These are phyloP conservation scores for Darevskia mixta DNA, from an alignment of 2,797 vertebrate genomes.

Conservation along the genomic window DNA sequence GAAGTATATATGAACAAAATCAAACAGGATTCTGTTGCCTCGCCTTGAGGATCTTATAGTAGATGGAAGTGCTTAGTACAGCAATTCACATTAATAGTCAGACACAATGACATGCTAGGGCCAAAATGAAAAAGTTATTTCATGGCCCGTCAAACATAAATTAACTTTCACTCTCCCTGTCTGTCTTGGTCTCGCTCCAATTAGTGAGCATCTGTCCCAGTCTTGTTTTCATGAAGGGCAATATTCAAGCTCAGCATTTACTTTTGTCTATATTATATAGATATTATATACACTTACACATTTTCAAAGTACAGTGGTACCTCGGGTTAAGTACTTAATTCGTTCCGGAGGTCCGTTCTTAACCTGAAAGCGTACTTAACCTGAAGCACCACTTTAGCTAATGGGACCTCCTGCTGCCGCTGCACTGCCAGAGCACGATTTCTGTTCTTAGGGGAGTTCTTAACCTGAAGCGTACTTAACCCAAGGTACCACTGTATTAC, in stretches of 20 bases:
- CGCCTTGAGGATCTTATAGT: neutral
- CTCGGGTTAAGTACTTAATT: too few species aligned
- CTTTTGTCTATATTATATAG: neutral
- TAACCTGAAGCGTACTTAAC: too few species aligned
- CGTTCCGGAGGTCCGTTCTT: too few species aligned
- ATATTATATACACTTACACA: neutral
- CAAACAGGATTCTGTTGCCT: neutral
- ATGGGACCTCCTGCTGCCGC: too few species aligned
- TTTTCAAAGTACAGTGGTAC: neutral
- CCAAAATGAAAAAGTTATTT: slow-evolving; percentile 52
- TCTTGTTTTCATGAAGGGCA: slow-evolving; percentile 50
- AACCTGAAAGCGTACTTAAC: too few species aligned
- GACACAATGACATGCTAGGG: neutral
- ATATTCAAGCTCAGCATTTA: slow-evolving; percentile 2
- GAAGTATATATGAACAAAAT: slow-evolving; percentile 22
- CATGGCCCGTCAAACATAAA: slow-evolving; percentile 50
- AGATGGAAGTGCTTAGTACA: slow-evolving; percentile 29
- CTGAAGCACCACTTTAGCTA: too few species aligned
- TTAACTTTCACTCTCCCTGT: slow-evolving; percentile 41
- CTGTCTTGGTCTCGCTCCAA: slow-evolving; percentile 25
- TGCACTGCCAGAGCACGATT: too few species aligned
- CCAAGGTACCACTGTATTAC: neutral
- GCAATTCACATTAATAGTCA: slow-evolving; percentile 28
- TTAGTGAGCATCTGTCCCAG: slow-evolving; percentile 25
- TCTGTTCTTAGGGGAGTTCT: too few species aligned